These are phyloP conservation scores for Herpetotheres cachinnans DNA, from an alignment of 2,113 vertebrate species.

Conservation along the genomic window DNA sequence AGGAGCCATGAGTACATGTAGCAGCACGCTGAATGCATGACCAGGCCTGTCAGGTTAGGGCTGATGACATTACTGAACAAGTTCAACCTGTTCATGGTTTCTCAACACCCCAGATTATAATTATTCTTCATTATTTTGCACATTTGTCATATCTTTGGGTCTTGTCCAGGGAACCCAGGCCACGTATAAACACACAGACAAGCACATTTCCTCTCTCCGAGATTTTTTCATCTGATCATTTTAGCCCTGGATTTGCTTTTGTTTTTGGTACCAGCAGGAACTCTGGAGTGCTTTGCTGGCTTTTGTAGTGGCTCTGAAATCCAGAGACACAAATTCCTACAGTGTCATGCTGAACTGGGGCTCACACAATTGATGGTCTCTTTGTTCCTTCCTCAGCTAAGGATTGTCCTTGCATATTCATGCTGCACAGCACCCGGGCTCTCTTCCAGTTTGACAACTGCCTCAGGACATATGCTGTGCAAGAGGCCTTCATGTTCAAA, in stretches of 20 bases:
- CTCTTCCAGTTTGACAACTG: not conserved
- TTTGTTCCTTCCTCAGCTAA: not conserved
- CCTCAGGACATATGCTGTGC: rapidly evolving
- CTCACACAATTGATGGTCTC: not conserved
- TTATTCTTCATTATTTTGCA: constrained; percentile 29
- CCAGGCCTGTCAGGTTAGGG: not conserved
- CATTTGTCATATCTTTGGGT: constrained; percentile 29
- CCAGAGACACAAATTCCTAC: not conserved
- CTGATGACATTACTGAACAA: constrained; percentile 24
- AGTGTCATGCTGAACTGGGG: not conserved
- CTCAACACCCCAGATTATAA: constrained; percentile 26
- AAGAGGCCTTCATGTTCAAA: not conserved
- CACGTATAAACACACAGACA: not conserved
- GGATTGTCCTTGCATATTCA: not conserved
- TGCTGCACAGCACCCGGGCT: not conserved
- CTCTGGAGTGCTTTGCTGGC: not conserved
- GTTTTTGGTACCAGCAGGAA: not conserved
- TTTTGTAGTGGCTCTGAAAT: constrained; percentile 28
- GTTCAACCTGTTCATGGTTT: constrained; percentile 33
- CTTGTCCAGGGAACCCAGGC: constrained; percentile 8
- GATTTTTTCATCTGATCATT: not conserved
- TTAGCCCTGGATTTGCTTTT: constrained; percentile 11
- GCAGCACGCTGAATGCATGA: not conserved
- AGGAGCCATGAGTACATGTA: not conserved
- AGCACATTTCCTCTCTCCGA: not conserved